Conservation (phyloP, 2,888 invertebrate genomes). For the Metalampra italica region DNA sequence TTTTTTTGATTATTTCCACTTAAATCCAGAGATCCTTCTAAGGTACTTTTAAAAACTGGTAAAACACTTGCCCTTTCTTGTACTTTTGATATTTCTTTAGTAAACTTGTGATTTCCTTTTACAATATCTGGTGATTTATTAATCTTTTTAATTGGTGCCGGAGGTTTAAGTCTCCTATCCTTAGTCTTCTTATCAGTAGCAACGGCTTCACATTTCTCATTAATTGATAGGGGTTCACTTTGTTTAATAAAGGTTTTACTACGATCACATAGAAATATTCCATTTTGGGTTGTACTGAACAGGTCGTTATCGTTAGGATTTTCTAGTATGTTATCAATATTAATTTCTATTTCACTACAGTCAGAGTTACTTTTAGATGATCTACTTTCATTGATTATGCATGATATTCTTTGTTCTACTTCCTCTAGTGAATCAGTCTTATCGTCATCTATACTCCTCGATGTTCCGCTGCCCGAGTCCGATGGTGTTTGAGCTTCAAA, state of each 20-base stretch:
- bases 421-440: constrained; percentile 60
- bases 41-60: constrained; percentile 57
- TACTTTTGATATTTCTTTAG: constrained; percentile 37
- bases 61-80: constrained; percentile 57
- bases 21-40: constrained; percentile 47
- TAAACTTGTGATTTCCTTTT: constrained; percentile 39
- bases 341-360: constrained; percentile 63
- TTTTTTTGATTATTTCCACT: constrained; percentile 46
- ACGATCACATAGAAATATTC: constrained; percentile 41
- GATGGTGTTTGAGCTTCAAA: constrained; percentile 64
- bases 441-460: constrained; percentile 56
- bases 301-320: constrained; percentile 42
- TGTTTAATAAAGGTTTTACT: constrained; percentile 60
- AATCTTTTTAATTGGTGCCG: constrained; percentile 53
- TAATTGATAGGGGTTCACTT: constrained; percentile 32
- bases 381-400: constrained; percentile 68
- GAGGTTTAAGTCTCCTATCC: constrained; percentile 53
- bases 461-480: constrained; percentile 64
- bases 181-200: constrained; percentile 46
- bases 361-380: constrained; percentile 72
- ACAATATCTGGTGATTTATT: constrained; percentile 55
- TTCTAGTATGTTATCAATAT: constrained; percentile 57
- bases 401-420: constrained; percentile 70
- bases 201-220: constrained; percentile 34
- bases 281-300: constrained; percentile 40